Percentiles rank a stretch among this genome's conserved stretches.
Conservation (phyloP, 1,140 invertebrate genomes). For the Drosophila subpulchrella region DNA sequence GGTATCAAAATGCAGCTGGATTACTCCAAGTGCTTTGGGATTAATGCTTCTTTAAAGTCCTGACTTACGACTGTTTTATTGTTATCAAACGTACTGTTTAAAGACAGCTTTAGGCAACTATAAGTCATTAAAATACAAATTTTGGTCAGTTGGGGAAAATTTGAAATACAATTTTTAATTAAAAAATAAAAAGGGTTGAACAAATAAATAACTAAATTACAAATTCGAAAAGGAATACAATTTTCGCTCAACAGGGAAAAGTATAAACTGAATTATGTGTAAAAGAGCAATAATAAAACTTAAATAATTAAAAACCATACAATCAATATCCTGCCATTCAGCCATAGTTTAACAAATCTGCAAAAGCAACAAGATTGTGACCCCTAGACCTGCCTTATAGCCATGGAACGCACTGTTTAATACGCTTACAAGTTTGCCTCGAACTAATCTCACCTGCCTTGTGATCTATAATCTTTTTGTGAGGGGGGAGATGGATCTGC, state of each 20-base stretch:
- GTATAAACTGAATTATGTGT: neutral
- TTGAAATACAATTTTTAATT: neutral
- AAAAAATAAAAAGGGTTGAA: neutral
- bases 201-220: neutral
- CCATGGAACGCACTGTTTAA: slow-evolving; percentile 8
- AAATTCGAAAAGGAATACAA: neutral
- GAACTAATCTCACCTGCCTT: neutral
- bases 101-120: neutral
- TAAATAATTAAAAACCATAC: no score
- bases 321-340: neutral
- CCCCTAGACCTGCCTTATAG: neutral
- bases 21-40: neutral
- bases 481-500: neutral
- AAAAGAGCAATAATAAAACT: no score
- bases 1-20: slow-evolving; percentile 5
- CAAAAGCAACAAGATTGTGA: neutral
- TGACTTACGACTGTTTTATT: neutral
- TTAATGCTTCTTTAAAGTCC: slow-evolving; percentile 4
- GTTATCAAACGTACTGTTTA: slow-evolving; percentile 6
- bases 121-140: neutral
- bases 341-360: neutral
- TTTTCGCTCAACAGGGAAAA: neutral
- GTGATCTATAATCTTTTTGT: neutral
- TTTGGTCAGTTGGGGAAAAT: no score
- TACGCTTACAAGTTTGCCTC: neutral